phyloP scores from a whole-genome alignment of 2,797 vertebrate genomes.

The Scolopax rusticola region DNA sequence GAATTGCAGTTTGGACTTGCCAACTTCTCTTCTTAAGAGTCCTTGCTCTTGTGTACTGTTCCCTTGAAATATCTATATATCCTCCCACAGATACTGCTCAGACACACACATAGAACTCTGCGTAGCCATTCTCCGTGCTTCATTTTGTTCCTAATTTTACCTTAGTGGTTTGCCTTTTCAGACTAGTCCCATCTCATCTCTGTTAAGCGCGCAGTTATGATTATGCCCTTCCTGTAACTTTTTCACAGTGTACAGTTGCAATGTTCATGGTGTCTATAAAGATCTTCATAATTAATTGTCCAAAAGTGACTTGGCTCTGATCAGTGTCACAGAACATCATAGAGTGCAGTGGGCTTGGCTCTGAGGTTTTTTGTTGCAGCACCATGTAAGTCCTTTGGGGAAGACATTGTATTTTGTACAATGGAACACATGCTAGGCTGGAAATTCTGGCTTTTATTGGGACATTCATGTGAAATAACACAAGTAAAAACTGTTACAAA shows the following conservation, averaged over 20 bases:
- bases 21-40: not conserved
- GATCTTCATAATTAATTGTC: not conserved
- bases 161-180: not conserved
- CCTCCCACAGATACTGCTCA: not conserved
- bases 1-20: not conserved
- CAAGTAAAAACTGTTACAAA: not conserved
- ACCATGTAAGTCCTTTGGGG: not conserved
- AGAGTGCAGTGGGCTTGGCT: not conserved
- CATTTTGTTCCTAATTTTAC: not conserved
- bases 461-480: not conserved
- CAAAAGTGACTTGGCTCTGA: not conserved
- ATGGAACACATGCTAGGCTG: not conserved
- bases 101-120: not conserved
- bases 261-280: not conserved
- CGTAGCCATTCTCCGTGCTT: not conserved
- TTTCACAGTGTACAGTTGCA: not conserved
- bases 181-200: not conserved
- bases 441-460: not conserved
- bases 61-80: not conserved
- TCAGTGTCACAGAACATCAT: not conserved
- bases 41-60: not conserved
- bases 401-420: not conserved
- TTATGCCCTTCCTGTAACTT: not conserved
- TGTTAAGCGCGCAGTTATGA: not conserved
- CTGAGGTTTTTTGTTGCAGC: not conserved